Evolutionary conservation across 92 coral and sea anemone species (phyloP), one percentile per base, ranked within the genome.

Genomic region (Epizoanthus stellaris): DNA sequence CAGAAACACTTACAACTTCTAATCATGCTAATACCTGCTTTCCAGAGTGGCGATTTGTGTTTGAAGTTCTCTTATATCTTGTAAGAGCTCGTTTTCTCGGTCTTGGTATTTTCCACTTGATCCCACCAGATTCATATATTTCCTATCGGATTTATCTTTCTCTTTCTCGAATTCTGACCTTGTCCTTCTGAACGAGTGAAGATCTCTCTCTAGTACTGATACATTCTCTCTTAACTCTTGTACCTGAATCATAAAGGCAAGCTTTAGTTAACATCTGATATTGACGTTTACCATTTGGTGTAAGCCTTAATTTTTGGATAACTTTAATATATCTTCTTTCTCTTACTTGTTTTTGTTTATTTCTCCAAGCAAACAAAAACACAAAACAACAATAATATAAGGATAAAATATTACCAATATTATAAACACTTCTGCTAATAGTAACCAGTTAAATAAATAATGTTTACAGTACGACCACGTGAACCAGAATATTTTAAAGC

Each of bases 1-100:
- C 36, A 30, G 36, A 52, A 52, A 52, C 12, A 52, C 12, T 11
- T 11, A 52, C 3, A 52, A 52, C 12, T 52, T 45, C 13, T 52
- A 9, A 52, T 52, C 14, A 52, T 9, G 56, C 56, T 38, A 36
- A 4, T 21, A 79, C 81, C 88, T 90, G 75, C 89, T 90, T 64
- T 90, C 89, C 45, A 85, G 85, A 61, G 93, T 80, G 54, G 82
- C 85, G 56, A 82, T 86, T 68, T 90, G 90, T 6, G 81, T 88
- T 16, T 80, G 73, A 16, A 90, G 82, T 8, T 81, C 90, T 6
- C 57, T 66, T 12, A 90, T 77, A 42, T 86, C 93, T 15, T 82
- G 75, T 67, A 75, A 16, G 23, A 90, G 85, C 20, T 76, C 84
- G 30, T 90, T 79, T 20, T 79, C 83, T 20, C 72, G 64, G 61